Base-by-base conservation (phyloP, 1,140 invertebrate genomes). In the Ruditapes philippinarum region DNA sequence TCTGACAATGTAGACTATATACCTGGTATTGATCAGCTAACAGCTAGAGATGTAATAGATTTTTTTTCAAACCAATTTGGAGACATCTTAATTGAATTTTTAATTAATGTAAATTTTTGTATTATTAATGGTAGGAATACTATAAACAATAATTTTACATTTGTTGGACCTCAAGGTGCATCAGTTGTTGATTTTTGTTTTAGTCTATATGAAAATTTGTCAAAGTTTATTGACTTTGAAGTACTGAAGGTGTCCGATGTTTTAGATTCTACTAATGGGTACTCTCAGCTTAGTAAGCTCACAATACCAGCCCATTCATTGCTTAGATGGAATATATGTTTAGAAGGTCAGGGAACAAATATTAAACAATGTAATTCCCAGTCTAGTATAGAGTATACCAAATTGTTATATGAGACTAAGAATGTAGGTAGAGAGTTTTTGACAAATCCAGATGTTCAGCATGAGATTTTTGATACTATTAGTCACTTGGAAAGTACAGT, bases 171-270 rank as follows among this genome's bases (percentile, higher is more conserved):
- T 25, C 49, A 74, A n/a, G 87, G 87, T 38, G 49, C 25, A 5
- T 49, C 78, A 19, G 85, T 88, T 33, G 85, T 88, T n/a, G 79
- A 89, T 89, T 82, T 76, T 76, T 81, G 49, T 62, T 57, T 89
- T 0, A 36, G 54, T 33, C 38, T 36, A 1, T 79, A 89, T 74
- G 87, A 84, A 49, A 25, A 73, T 19, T 38, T 84, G 28, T 14
- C 51, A 12, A 31, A 33, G 19, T 84, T 73, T 49, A 28, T n/a
- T 42, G 33, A 83, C 11, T 83, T 83, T 65, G 22, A 83, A 25
- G 80, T 83, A 22, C 22, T 31, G 31, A n/a, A 25, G 25, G 40
- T 40, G 9, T 45, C 38, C 38, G 80, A 83, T 28, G 12, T 68
- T 28, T 19, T 83, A 25, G 28, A 65, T 45, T 40, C 51, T 22